Conservation (phyloP, 2,888 invertebrate genomes). For the Agrypnus murinus region DNA sequence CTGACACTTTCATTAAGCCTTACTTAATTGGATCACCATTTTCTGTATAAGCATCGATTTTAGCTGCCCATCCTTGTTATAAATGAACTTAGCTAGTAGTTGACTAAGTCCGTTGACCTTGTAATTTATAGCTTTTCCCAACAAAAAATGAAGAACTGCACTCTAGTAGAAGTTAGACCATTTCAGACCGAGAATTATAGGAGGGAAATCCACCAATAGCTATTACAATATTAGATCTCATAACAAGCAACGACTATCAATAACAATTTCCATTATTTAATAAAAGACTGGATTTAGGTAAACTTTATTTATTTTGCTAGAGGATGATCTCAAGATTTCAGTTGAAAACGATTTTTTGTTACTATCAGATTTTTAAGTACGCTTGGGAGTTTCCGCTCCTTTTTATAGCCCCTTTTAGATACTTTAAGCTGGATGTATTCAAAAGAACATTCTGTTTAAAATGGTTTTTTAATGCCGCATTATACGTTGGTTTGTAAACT, state of each 20-base stretch:
- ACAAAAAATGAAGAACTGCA: not conserved
- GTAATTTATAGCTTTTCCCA: not conserved
- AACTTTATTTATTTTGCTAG: not conserved
- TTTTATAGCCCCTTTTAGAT: not conserved
- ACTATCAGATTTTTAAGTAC: not conserved
- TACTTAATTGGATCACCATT: conserved; percentile 28
- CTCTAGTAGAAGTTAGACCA: not conserved
- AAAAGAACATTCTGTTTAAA: conserved; percentile 4
- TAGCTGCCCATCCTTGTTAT: conserved; percentile 11
- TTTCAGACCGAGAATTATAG: not conserved
- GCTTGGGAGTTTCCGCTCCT: conserved; percentile 16
- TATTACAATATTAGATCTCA: not conserved
- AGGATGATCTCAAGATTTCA: not conserved
- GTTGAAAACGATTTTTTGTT: not conserved
- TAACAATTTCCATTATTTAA: not conserved
- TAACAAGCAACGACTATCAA: not conserved
- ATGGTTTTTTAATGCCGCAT: conserved; percentile 16
- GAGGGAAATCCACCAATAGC: not conserved
- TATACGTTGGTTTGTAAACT: not conserved
- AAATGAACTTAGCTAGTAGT: not conserved
- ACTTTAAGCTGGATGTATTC: not conserved
- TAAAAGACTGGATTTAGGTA: not conserved
- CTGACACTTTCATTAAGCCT: conserved; percentile 26
- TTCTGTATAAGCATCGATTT: conserved; percentile 21
- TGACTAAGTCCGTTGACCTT: conserved; percentile 6